phyloP scores from a whole-genome alignment of 1,140 invertebrate species.

The Brachionus paranguensis region DNA sequence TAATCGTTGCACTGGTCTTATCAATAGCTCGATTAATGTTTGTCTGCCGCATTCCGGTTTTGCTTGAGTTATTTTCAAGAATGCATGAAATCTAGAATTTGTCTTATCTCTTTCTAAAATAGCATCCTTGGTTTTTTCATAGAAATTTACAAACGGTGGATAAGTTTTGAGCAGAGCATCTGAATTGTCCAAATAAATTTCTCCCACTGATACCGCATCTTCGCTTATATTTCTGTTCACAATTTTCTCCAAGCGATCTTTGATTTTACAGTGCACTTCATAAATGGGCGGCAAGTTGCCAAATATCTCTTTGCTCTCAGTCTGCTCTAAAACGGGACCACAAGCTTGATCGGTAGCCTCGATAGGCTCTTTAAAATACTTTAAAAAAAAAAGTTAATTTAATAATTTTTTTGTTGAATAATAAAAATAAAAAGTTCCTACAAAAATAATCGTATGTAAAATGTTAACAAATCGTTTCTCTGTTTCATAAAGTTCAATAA shows the following conservation, averaged over 20 bases:
- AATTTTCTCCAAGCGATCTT: slow-evolving; percentile 67
- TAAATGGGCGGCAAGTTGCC: slow-evolving; percentile 88
- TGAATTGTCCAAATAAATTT: slow-evolving; percentile 74
- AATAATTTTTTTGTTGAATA: neutral
- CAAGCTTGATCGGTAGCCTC: slow-evolving; percentile 73
- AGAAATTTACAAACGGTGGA: slow-evolving; percentile 94
- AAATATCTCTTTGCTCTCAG: slow-evolving; percentile 90
- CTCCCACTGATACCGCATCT: slow-evolving; percentile 70
- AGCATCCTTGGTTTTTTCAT: slow-evolving; percentile 89
- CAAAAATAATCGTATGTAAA: slow-evolving; percentile 80
- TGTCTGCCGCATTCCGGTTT: slow-evolving; percentile 85
- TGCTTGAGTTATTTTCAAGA: slow-evolving; percentile 71
- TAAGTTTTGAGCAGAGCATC: slow-evolving; percentile 74
- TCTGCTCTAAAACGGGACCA: slow-evolving; percentile 73
- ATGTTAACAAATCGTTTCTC: slow-evolving; percentile 94
- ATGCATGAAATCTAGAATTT: slow-evolving; percentile 91
- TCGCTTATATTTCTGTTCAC: slow-evolving; percentile 67
- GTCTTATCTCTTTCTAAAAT: slow-evolving; percentile 78
- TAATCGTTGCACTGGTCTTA: slow-evolving; percentile 88
- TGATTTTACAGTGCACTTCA: slow-evolving; percentile 77
- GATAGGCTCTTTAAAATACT: slow-evolving; percentile 87
- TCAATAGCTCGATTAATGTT: slow-evolving; percentile 84
- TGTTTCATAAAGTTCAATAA: slow-evolving; percentile 86
- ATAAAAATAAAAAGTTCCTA: slow-evolving; percentile 51
- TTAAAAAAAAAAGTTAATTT: slow-evolving; percentile 44